Evolutionary conservation across 2,888 invertebrate genomes (phyloP).

Genomic region (Cyaniris semiargus): DNA sequence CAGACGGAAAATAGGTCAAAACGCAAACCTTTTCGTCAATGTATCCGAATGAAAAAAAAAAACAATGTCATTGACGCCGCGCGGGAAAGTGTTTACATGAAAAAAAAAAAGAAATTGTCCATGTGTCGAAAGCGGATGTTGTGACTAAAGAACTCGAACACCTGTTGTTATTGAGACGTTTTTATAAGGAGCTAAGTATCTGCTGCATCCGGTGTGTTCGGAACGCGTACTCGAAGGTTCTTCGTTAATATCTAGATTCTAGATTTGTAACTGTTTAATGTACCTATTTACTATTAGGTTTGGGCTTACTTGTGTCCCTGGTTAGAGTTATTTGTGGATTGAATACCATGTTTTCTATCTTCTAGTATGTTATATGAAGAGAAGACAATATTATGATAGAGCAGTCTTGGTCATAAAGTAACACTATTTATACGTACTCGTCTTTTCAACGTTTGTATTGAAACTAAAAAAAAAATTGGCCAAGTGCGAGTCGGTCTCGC

Average conservation of each 20-base stretch:
- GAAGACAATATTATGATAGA: no score
- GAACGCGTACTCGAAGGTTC: slow-evolving; percentile 17
- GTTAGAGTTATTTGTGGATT: no score
- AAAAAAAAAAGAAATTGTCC: slow-evolving; percentile 37
- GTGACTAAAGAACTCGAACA: slow-evolving; percentile 39
- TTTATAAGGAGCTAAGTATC: slow-evolving; percentile 42
- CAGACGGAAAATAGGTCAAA: background rate
- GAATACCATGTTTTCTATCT: no score
- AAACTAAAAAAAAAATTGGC: no score
- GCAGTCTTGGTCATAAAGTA: no score
- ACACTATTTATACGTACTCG: no score
- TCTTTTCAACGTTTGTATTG: no score
- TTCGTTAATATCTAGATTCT: background rate
- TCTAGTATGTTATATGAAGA: no score
- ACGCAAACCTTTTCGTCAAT: slow-evolving; percentile 17
- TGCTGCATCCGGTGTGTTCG: slow-evolving; percentile 41
- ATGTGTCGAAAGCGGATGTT: slow-evolving; percentile 42
- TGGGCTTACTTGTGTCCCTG: no score
- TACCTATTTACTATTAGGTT: background rate
- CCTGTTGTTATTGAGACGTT: slow-evolving; percentile 43
- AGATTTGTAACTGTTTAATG: background rate
- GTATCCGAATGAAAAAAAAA: slow-evolving; percentile 2
- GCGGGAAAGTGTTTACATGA: slow-evolving; percentile 31
- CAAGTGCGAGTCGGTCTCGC: no score
- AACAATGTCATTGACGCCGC: slow-evolving; percentile 16